These are phyloP conservation scores for Odontomachus brunneus DNA, from an alignment of 1,140 invertebrate genomes.

Conservation along the genomic window DNA sequence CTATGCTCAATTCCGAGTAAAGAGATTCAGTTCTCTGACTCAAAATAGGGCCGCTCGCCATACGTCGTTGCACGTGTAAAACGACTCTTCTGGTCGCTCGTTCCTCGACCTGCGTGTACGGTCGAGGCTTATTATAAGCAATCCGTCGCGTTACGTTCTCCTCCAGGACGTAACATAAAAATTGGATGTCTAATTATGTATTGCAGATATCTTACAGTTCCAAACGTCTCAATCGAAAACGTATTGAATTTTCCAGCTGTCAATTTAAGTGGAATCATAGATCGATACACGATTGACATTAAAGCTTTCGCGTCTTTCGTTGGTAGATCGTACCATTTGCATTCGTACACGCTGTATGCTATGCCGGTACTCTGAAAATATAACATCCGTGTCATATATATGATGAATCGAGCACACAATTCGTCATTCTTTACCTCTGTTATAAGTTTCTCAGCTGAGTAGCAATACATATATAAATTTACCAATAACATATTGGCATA, in stretches of 20 bases:
- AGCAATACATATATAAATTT: constrained; percentile 51
- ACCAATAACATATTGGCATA: too few species aligned
- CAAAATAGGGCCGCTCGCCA: too few species aligned
- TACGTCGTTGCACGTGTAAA: too few species aligned
- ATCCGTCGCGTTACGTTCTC: too few species aligned
- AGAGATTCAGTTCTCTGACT: too few species aligned
- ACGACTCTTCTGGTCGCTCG: too few species aligned
- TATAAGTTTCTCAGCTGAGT: constrained; percentile 48
- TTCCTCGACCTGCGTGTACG: too few species aligned
- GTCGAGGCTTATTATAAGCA: too few species aligned
- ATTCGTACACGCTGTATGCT: background rate
- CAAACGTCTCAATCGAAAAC: constrained; percentile 8
- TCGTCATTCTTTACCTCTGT: constrained; percentile 50
- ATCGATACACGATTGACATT: background rate
- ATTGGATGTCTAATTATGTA: too few species aligned
- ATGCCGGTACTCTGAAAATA: background rate
- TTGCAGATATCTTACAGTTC: constrained; percentile 17
- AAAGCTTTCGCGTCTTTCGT: background rate
- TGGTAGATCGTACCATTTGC: constrained; percentile 1
- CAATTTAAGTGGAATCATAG: background rate
- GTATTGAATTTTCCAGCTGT: background rate
- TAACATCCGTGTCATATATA: too few species aligned
- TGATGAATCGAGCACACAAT: background rate
- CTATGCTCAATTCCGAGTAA: too few species aligned
- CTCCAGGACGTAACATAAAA: too few species aligned